Conservation (phyloP, 2,113 vertebrate species). For the Indri indri region DNA sequence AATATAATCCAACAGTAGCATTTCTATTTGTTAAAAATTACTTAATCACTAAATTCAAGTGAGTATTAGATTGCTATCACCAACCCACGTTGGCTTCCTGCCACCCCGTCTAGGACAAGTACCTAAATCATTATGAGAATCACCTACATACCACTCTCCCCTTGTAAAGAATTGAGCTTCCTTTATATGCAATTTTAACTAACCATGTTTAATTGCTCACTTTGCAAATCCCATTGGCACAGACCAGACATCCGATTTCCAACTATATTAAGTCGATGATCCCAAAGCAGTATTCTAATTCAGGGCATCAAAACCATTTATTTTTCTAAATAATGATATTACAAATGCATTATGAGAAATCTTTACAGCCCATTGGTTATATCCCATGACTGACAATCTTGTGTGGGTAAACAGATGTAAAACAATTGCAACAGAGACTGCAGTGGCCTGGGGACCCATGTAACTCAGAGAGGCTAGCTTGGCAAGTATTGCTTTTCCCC, state of each 20-base stretch:
- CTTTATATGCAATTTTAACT: slow-evolving; percentile 29
- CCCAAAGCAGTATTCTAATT: background rate
- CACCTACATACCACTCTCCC: background rate
- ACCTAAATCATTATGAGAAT: background rate
- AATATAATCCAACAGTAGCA: slow-evolving; percentile 50
- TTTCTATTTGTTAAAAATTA: slow-evolving; percentile 50
- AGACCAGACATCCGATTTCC: background rate
- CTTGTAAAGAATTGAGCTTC: background rate
- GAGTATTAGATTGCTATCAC: slow-evolving; percentile 25
- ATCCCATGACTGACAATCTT: background rate
- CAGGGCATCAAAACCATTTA: background rate
- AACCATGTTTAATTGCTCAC: background rate
- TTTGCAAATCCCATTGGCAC: background rate
- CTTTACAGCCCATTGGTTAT: background rate
- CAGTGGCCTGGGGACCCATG: background rate
- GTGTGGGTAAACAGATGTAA: background rate
- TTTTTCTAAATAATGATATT: background rate
- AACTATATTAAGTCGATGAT: background rate
- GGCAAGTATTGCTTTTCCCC: background rate
- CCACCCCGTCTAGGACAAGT: background rate
- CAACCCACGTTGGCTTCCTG: background rate
- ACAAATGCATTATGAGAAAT: background rate
- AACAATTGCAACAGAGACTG: background rate
- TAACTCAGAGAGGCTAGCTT: background rate
- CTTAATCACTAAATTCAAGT: slow-evolving; percentile 33